These are phyloP conservation scores for Oryzaephilus surinamensis DNA, from an alignment of 1,140 invertebrate genomes.

Conservation along the genomic window DNA sequence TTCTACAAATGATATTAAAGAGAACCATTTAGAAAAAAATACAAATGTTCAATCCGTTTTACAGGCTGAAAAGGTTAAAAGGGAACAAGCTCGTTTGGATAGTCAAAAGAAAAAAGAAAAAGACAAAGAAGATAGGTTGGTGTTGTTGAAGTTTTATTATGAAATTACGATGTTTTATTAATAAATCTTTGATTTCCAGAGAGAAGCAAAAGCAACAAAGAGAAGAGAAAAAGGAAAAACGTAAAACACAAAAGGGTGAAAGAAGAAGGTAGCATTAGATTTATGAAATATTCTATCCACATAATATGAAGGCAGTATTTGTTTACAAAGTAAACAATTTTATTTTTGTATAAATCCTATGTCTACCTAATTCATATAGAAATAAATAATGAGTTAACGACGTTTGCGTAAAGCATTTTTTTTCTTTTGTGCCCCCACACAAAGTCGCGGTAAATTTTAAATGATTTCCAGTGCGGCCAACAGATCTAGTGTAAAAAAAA, in stretches of 20 bases:
- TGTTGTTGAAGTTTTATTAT: constrained; percentile 1
- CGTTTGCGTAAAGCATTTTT: too few relatives aligned
- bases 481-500: too few relatives aligned
- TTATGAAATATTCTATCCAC: too few relatives aligned
- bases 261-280: constrained; percentile 73
- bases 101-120: constrained; percentile 77
- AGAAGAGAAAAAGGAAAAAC: constrained; percentile 81
- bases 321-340: too few relatives aligned
- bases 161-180: constrained; percentile 1
- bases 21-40: constrained; percentile 55
- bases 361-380: too few relatives aligned
- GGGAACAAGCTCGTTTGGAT: constrained; percentile 65
- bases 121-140: constrained; percentile 74
- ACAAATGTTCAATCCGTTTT: constrained; percentile 64
- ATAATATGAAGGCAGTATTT: too few relatives aligned
- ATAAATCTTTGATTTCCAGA: constrained; percentile 40
- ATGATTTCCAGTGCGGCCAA: too few relatives aligned
- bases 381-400: too few relatives aligned
- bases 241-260: constrained; percentile 78
- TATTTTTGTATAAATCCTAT: too few relatives aligned
- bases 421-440: too few relatives aligned
- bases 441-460: too few relatives aligned
- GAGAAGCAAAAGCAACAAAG: constrained; percentile 76
- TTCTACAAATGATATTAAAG: constrained; percentile 31
- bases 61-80: constrained; percentile 61